A percentile compares a stretch with the other conserved stretches of the same genome.
Conservation (phyloP, 2,888 invertebrate genomes). For the Erannis defoliaria region DNA sequence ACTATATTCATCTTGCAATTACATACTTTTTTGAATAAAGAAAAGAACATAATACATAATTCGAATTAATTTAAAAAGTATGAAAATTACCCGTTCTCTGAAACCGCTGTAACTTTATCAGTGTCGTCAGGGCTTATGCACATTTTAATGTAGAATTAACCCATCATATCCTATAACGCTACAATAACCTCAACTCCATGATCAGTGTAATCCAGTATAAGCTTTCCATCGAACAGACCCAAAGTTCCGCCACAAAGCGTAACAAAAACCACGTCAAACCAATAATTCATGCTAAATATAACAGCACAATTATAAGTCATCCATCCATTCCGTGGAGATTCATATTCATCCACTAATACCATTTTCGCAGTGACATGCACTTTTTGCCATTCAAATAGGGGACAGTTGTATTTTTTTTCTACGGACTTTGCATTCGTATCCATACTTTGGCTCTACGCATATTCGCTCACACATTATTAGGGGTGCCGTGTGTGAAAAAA, state of each 20-base stretch:
- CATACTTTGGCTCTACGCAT: constrained; percentile 75
- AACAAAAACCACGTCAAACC: constrained; percentile 79
- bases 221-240: constrained; percentile 18
- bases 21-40: too few species aligned
- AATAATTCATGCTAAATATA: constrained; percentile 86
- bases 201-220: constrained; percentile 28
- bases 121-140: background rate
- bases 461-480: constrained; percentile 83
- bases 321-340: constrained; percentile 78
- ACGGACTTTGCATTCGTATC: constrained; percentile 55
- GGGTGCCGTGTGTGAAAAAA: constrained; percentile 86
- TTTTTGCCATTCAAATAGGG: constrained; percentile 86
- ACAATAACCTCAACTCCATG: constrained; percentile 6
- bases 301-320: constrained; percentile 84
- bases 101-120: too few species aligned
- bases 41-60: too few species aligned
- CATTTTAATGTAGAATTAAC: background rate
- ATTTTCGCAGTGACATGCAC: constrained; percentile 84
- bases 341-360: constrained; percentile 84
- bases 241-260: constrained; percentile 32
- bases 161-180: background rate
- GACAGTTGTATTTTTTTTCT: constrained; percentile 81
- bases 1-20: too few species aligned
- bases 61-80: too few species aligned
- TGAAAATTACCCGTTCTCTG: too few species aligned